phyloP scores from a whole-genome alignment of 2,888 invertebrate genomes.

The Diaphora mendica region DNA sequence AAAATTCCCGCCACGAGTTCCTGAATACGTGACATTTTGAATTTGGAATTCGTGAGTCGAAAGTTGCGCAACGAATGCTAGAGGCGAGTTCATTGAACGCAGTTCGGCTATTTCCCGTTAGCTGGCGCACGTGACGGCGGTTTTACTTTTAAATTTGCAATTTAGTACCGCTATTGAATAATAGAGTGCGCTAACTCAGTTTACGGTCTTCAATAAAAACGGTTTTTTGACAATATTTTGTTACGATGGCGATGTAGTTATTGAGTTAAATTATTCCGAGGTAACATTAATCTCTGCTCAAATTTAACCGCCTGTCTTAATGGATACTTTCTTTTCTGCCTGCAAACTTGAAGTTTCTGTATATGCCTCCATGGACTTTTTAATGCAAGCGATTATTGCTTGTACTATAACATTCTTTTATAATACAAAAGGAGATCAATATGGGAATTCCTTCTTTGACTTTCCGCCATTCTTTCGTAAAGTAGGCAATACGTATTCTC shows the following conservation, averaged over 20 bases:
- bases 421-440: too few relatives aligned
- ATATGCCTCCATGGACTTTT: neutral
- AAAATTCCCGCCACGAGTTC: conserved; percentile 72
- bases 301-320: neutral
- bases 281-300: neutral
- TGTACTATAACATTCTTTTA: neutral
- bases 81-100: conserved; percentile 74
- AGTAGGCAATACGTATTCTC: too few relatives aligned
- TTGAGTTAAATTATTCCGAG: neutral
- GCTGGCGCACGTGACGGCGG: conserved; percentile 74
- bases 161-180: conserved; percentile 77
- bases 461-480: too few relatives aligned
- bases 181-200: conserved; percentile 70
- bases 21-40: conserved; percentile 57
- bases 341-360: neutral
- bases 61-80: conserved; percentile 68
- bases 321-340: neutral
- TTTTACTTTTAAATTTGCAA: conserved; percentile 83
- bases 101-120: conserved; percentile 82
- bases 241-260: neutral
- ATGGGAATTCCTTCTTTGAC: too few relatives aligned
- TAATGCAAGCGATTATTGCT: neutral
- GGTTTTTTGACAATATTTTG: neutral
- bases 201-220: conserved; percentile 35
- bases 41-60: conserved; percentile 53